Conservation (phyloP, 2,113 vertebrate species). For the Gymnarchus niloticus region DNA sequence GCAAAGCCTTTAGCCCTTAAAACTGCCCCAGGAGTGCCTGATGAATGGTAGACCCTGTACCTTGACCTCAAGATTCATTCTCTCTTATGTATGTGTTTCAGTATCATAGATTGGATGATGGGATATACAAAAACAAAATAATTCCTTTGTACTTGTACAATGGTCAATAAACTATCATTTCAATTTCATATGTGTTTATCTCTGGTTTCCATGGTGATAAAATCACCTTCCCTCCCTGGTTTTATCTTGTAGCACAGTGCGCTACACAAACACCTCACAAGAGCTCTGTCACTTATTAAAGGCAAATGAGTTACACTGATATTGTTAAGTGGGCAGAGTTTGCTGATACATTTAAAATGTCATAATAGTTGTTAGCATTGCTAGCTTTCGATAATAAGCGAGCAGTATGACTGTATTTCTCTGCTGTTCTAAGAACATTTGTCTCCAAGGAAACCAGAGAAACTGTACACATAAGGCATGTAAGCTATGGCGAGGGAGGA, state of each 20-base stretch:
- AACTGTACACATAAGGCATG: conserved; percentile 2
- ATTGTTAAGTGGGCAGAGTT: neutral
- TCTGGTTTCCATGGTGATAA: neutral
- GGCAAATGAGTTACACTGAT: neutral
- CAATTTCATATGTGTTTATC: neutral
- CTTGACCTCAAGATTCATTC: no score
- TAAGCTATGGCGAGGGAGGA: neutral
- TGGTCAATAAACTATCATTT: no score
- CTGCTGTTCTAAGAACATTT: neutral
- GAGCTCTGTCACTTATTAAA: neutral
- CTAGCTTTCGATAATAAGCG: neutral
- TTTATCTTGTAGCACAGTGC: neutral
- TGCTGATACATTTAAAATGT: neutral
- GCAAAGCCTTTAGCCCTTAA: no score
- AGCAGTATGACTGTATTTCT: neutral
- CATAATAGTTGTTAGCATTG: neutral
- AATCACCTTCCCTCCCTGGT: neutral
- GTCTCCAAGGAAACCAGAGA: conserved; percentile 15
- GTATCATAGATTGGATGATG: no score
- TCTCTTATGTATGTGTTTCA: no score
- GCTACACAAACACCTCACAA: neutral
- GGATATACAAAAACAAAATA: no score
- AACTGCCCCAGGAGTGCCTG: no score
- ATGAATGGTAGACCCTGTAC: no score
- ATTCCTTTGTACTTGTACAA: no score